Conservation (phyloP, 2,113 vertebrate species). For the Forbesichthys agassizii region DNA sequence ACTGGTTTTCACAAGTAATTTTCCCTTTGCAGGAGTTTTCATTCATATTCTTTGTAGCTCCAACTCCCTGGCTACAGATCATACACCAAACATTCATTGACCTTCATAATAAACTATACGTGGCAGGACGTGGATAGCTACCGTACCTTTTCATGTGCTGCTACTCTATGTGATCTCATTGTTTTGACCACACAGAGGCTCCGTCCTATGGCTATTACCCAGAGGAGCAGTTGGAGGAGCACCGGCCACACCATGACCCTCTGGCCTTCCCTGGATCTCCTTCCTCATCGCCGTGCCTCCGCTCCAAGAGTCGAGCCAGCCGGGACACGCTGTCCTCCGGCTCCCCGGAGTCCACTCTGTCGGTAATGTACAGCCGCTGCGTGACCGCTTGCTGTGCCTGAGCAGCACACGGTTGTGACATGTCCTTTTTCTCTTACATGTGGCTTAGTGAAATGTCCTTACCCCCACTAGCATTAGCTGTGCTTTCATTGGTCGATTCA, state of each 20-base stretch:
- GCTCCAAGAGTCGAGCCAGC: conserved; percentile 83
- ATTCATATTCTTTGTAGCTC: too few relatives aligned
- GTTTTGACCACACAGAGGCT: conserved; percentile 71
- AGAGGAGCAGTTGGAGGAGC: conserved; percentile 83
- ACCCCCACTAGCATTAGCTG: too few relatives aligned
- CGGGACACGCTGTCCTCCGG: conserved; percentile 80
- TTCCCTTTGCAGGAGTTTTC: too few relatives aligned
- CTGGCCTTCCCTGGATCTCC: conserved; percentile 86
- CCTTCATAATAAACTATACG: neutral
- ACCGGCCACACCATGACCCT: conserved; percentile 76
- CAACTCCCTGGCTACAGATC: neutral
- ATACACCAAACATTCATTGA: neutral
- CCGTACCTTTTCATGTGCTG: neutral
- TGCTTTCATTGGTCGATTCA: too few relatives aligned
- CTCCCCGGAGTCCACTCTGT: conserved; percentile 84
- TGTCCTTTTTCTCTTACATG: too few relatives aligned
- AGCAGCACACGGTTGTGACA: too few relatives aligned
- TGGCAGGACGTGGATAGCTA: neutral
- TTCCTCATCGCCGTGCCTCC: conserved; percentile 83
- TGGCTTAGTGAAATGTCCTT: too few relatives aligned
- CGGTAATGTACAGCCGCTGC: conserved; percentile 64
- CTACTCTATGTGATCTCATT: conserved; percentile 15
- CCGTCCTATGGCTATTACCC: conserved; percentile 80
- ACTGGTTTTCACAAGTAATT: too few relatives aligned
- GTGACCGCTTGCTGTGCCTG: neutral